Evolutionary conservation across 2,888 invertebrate species (phyloP), one percentile per base, ranked within the genome.

Genomic region (Harpalus rufipes): DNA sequence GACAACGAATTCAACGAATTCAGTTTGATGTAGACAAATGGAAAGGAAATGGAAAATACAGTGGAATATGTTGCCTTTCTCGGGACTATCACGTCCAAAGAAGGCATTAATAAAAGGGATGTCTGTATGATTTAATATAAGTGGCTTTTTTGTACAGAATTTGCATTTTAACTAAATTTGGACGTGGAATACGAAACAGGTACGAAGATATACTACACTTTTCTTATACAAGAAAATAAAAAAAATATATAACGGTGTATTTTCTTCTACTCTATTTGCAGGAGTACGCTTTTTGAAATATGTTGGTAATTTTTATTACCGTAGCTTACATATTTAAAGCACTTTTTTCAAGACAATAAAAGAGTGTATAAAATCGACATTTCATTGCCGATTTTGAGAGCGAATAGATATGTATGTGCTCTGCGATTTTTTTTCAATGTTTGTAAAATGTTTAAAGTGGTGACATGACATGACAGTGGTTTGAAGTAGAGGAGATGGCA

Each of bases 91-190:
- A 25, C 68, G 32, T 63, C 21, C 21, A 63, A 63, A 14, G 68
- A 68, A 68, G 41, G 44, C 44, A 74, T 74, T 74, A 74, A 74
- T 74, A 74, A 74, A 44, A 74, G 41, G 18, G 44, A 74, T 74
- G 72, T 74, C 72, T 74, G 72, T 44, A 44, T 74, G 72, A 74
- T 74, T 74, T 74, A 74, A 74, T 74, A 74, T 74, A 74, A 68
- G 68, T 74, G 72, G 44, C 41, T 74, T 74, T 74, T 44, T 74
- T 44, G 68, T 68, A n/a, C 39, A 14, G 25, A 10, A 68, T 68
- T 68, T 68, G 14, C 68, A 68, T 68, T 68, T 68, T 68, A 68
- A 68, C 32, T 68, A 68, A 68, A 68, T 68, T 68, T 68, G n/a
- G 39, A 32, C 68, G 21, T 68, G 4, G 68, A 68, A 68, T 68